These are phyloP conservation scores for Magallana nippona DNA, from an alignment of 2,888 invertebrate genomes.

Conservation along the genomic window DNA sequence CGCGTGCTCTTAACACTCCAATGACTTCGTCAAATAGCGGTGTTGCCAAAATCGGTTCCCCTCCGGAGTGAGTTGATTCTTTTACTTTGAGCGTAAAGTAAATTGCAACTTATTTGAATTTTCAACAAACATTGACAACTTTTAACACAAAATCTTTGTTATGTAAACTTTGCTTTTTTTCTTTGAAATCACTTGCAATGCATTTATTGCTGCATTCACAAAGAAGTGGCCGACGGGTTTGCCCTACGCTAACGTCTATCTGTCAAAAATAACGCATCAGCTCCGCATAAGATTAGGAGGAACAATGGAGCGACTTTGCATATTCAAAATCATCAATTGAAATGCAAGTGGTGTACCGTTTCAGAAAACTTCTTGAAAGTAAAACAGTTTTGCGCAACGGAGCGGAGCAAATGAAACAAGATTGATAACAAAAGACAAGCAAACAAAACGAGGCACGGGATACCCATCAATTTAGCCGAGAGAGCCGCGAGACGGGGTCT, in stretches of 20 bases:
- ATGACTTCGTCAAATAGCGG: conserved; percentile 41
- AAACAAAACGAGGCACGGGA: conserved; percentile 2
- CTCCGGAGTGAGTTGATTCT: not conserved
- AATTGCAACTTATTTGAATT: conserved; percentile 47
- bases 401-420: conserved; percentile 24
- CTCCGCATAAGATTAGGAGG: conserved; percentile 23
- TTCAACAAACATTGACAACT: conserved; percentile 34
- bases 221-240: not conserved
- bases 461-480: not conserved
- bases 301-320: conserved; percentile 26
- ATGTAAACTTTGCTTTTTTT: conserved; percentile 47
- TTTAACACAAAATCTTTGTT: conserved; percentile 47
- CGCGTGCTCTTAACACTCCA: conserved; percentile 51
- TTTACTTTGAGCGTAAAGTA: conserved; percentile 28
- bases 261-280: conserved; percentile 7
- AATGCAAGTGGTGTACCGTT: conserved; percentile 32
- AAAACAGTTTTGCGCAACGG: conserved; percentile 22
- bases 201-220: conserved; percentile 16
- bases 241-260: conserved; percentile 13
- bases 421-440: conserved; percentile 18
- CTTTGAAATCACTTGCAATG: conserved; percentile 27
- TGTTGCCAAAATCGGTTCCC: conserved; percentile 21
- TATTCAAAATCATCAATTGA: conserved; percentile 27
- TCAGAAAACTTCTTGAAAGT: conserved; percentile 27
- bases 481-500: not conserved